Conservation (phyloP, 2,888 invertebrate genomes). For the Hyppa rectilinea region DNA sequence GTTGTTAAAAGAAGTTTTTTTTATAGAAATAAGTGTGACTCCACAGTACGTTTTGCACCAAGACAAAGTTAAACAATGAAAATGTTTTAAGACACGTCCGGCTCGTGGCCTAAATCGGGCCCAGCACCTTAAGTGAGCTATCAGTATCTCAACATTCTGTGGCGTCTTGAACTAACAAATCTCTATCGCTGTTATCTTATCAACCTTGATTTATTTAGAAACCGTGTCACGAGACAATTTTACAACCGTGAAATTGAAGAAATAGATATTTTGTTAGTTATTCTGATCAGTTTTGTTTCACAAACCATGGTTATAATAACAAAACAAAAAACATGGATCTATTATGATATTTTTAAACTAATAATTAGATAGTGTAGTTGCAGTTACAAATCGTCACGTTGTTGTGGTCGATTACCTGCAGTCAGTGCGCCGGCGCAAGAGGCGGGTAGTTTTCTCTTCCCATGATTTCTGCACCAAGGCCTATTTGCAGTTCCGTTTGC, state of each 20-base stretch:
- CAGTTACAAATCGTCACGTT: constrained; percentile 29
- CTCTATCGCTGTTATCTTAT: constrained; percentile 79
- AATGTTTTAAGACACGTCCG: constrained; percentile 35
- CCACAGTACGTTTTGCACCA: not conserved
- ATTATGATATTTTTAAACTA: constrained; percentile 1
- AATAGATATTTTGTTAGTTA: constrained; percentile 12
- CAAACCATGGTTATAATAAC: not conserved
- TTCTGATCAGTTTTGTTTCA: constrained; percentile 14
- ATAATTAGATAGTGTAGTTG: constrained; percentile 2
- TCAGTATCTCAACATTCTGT: constrained; percentile 64
- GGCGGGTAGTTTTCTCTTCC: constrained; percentile 80
- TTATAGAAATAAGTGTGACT: constrained; percentile 19
- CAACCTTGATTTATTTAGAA: constrained; percentile 82
- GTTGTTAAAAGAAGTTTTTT: constrained; percentile 21
- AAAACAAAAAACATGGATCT: constrained; percentile 5
- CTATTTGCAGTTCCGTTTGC: constrained; percentile 62
- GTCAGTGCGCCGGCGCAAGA: constrained; percentile 53
- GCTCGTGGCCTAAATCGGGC: constrained; percentile 49
- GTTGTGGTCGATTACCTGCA: constrained; percentile 36
- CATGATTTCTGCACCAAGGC: constrained; percentile 76
- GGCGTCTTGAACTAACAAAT: constrained; percentile 71
- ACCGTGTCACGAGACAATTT: constrained; percentile 73
- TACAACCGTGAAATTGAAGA: constrained; percentile 45
- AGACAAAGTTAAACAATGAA: constrained; percentile 18
- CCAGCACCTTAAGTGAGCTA: constrained; percentile 52